Conservation (phyloP, 2,113 vertebrate genomes). For the Pterophyllum scalare region DNA sequence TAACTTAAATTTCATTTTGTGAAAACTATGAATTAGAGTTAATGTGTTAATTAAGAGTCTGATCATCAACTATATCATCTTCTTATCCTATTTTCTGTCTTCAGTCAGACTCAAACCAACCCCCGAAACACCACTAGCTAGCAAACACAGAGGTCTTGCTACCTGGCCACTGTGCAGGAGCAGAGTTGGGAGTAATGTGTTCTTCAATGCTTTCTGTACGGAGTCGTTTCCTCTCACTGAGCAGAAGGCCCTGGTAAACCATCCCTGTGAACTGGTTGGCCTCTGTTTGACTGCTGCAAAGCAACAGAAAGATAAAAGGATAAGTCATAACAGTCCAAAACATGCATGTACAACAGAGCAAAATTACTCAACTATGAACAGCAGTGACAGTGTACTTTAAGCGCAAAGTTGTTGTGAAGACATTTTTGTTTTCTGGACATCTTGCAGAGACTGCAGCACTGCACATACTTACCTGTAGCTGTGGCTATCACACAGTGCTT, state of each 20-base stretch:
- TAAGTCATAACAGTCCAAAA: not conserved
- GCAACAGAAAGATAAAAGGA: not conserved
- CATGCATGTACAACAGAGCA: not conserved
- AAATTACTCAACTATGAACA: not conserved
- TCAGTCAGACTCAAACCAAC: not conserved
- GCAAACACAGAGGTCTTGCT: conserved; percentile 4
- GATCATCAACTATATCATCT: not conserved
- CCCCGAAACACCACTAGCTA: not conserved
- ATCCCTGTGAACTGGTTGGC: conserved; percentile 96
- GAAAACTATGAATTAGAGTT: not conserved
- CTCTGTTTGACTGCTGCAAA: conserved; percentile 88
- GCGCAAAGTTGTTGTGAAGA: not conserved
- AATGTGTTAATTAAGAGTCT: not conserved
- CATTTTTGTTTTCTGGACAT: not conserved
- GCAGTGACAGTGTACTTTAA: not conserved
- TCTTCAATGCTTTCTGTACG: conserved; percentile 98
- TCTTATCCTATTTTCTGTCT: not conserved
- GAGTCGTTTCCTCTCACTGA: conserved; percentile 93
- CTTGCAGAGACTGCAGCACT: not conserved
- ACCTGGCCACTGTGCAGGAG: conserved; percentile 98
- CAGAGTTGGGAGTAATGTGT: conserved; percentile 91
- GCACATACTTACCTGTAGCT: conserved; percentile 91
- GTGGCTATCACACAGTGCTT: conserved; percentile 98
- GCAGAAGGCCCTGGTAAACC: conserved; percentile 95
- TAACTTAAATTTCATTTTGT: not conserved